These are phyloP conservation scores for Oxytorus armatus DNA, from an alignment of 2,888 invertebrate species.

Conservation along the genomic window DNA sequence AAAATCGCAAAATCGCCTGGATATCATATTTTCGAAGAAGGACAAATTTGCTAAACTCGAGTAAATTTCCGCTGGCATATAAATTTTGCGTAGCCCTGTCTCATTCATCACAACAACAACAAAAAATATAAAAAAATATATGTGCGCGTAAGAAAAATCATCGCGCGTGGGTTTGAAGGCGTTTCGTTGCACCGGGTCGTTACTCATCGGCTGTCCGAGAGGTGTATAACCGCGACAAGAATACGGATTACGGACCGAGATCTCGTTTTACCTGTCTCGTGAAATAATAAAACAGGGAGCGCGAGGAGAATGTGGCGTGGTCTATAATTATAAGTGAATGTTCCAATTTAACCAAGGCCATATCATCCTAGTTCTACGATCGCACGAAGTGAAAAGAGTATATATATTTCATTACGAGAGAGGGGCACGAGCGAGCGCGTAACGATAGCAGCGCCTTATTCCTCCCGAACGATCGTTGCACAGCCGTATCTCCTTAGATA, in stretches of 20 bases:
- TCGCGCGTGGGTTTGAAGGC: slow-evolving; percentile 9
- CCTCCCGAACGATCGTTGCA: slow-evolving; percentile 24
- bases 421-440: slow-evolving; percentile 41
- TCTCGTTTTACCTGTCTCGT: slow-evolving; percentile 57
- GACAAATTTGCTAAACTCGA: neutral
- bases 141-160: neutral
- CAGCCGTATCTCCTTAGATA: slow-evolving; percentile 9
- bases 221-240: slow-evolving; percentile 42
- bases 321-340: slow-evolving; percentile 74
- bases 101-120: neutral
- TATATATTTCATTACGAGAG: slow-evolving; percentile 65
- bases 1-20: no score
- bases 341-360: slow-evolving; percentile 79
- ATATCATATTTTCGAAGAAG: no score
- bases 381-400: slow-evolving; percentile 56
- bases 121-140: neutral
- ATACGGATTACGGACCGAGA: slow-evolving; percentile 33
- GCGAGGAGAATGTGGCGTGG: slow-evolving; percentile 68
- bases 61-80: neutral
- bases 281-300: slow-evolving; percentile 68
- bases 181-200: slow-evolving; percentile 24
- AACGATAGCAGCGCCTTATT: slow-evolving; percentile 52
- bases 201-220: slow-evolving; percentile 30
- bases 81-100: neutral
- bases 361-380: slow-evolving; percentile 67